These are phyloP conservation scores for Hirudo medicinalis DNA, from an alignment of 1,140 invertebrate species.

Conservation along the genomic window DNA sequence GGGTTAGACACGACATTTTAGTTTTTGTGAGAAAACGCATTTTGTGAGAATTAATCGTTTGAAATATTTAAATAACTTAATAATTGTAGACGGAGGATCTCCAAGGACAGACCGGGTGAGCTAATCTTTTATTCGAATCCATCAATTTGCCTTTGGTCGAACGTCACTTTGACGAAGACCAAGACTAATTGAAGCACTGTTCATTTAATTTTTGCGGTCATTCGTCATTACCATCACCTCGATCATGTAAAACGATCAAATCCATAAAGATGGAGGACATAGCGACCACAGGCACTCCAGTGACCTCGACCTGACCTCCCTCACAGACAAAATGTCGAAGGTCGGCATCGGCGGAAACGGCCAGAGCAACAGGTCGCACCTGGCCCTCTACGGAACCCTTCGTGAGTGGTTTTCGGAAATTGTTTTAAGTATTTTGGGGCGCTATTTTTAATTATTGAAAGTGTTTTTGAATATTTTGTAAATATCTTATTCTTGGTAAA, in stretches of 20 bases:
- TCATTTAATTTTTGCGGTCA: not conserved
- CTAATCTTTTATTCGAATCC: not conserved
- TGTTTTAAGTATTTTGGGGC: no score
- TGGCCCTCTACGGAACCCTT: not conserved
- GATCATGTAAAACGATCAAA: no score
- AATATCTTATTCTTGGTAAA: not conserved
- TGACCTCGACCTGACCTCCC: constrained; percentile 5
- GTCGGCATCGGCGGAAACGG: not conserved
- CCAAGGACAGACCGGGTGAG: not conserved
- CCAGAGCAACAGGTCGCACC: not conserved
- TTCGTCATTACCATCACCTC: no score
- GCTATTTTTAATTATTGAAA: no score
- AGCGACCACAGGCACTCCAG: not conserved
- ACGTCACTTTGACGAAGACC: no score
- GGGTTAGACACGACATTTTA: not conserved
- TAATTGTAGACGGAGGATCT: not conserved
- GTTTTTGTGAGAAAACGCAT: no score
- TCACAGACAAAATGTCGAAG: constrained; percentile 3
- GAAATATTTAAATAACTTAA: not conserved
- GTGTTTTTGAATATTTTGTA: not conserved
- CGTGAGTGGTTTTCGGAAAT: not conserved
- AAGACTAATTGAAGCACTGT: not conserved
- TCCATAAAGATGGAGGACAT: not conserved
- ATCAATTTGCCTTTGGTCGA: no score
- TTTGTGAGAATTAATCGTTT: not conserved